A percentile compares a stretch with the other conserved stretches of the same genome.
phyloP scores from a whole-genome alignment of 2,888 invertebrate species.

The Orthosia gothica region DNA sequence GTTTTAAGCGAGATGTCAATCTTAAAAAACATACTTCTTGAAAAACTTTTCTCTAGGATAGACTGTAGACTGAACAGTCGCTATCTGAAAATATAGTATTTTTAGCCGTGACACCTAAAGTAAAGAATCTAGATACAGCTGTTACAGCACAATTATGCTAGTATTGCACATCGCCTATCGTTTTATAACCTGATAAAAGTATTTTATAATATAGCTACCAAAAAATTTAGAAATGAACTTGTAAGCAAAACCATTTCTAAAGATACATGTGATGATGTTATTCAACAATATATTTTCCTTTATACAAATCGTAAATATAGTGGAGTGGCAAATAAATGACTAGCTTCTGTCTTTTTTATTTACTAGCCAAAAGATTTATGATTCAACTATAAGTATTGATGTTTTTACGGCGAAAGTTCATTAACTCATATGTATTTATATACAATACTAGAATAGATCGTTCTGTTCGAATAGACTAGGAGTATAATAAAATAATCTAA shows the following conservation, averaged over 20 bases:
- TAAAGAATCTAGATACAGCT: constrained; percentile 14
- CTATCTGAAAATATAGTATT: constrained; percentile 39
- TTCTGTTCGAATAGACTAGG: not conserved
- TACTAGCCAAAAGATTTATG: not conserved
- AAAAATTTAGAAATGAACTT: not conserved
- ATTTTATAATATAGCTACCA: not conserved
- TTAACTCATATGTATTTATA: constrained; percentile 39
- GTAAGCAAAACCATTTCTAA: too few species aligned
- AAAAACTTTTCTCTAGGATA: too few species aligned
- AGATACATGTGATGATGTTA: not conserved
- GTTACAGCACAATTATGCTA: constrained; percentile 2
- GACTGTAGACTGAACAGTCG: too few species aligned
- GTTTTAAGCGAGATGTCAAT: too few species aligned
- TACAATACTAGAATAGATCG: not conserved
- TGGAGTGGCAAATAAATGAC: not conserved
- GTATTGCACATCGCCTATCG: not conserved
- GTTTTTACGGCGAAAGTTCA: constrained; percentile 27
- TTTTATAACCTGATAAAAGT: not conserved
- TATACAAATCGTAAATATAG: not conserved
- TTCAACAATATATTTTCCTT: not conserved
- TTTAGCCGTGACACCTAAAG: constrained; percentile 38
- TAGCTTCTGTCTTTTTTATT: not conserved
- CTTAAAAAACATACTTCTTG: too few species aligned
- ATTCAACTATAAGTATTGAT: too few species aligned
- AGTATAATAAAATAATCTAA: not conserved